phyloP scores from a whole-genome alignment of 2,113 vertebrate species.

The Dipodomys spectabilis region DNA sequence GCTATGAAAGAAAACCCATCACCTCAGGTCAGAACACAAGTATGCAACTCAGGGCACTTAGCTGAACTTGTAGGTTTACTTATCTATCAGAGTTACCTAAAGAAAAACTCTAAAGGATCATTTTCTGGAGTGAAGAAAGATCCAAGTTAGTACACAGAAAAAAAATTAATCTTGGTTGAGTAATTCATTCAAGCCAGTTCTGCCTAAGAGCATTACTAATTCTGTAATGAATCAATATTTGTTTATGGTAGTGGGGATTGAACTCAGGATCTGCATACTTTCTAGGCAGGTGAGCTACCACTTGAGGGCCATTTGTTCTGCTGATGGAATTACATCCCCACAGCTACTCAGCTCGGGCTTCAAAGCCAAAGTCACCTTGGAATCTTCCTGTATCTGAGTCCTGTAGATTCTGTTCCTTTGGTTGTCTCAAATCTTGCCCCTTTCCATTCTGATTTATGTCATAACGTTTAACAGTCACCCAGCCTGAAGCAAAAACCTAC shows the following conservation, averaged over 20 bases:
- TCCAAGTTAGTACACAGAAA: background rate
- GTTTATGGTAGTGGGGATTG: no score
- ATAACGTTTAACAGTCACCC: background rate
- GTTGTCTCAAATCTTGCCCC: background rate
- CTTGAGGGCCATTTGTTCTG: background rate
- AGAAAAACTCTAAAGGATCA: background rate
- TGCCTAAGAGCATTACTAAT: background rate
- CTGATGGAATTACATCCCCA: background rate
- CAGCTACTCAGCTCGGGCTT: background rate
- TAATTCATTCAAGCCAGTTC: background rate
- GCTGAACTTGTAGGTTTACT: background rate
- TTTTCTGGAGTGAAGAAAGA: constrained; percentile 17
- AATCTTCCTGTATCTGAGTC: background rate
- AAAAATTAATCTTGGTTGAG: background rate
- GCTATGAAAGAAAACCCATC: background rate
- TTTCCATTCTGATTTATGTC: background rate
- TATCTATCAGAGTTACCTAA: background rate
- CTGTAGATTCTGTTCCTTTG: background rate
- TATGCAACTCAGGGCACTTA: background rate
- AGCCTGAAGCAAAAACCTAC: background rate
- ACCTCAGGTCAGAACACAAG: background rate
- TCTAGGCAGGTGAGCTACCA: no score
- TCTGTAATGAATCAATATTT: background rate
- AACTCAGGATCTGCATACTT: no score
- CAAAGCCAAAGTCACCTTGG: background rate